These are phyloP conservation scores for Aplysina aerophoba DNA, from an alignment of 37 sponge, comb jelly and placozoan species.

Conservation along the genomic window DNA sequence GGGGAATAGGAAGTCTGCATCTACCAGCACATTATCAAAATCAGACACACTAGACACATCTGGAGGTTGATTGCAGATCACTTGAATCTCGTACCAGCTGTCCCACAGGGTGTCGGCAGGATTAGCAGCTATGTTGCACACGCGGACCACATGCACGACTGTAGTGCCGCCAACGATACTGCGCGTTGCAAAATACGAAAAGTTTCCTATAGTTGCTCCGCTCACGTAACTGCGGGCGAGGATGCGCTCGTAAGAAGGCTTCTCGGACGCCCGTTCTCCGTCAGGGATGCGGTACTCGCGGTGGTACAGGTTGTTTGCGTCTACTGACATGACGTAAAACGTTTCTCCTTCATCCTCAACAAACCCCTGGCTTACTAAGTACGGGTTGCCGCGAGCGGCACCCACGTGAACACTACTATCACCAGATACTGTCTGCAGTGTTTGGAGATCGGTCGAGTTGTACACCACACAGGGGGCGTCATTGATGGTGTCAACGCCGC, in stretches of 20 bases:
- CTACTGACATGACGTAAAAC: constrained; percentile 11
- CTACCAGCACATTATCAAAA: too few species aligned
- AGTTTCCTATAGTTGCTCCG: too few species aligned
- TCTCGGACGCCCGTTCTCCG: not conserved
- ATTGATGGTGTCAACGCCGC: too few species aligned
- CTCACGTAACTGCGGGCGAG: not conserved
- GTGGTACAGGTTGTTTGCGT: not conserved
- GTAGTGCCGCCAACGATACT: too few species aligned
- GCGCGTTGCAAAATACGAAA: too few species aligned
- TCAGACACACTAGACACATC: too few species aligned
- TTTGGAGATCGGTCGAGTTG: constrained; percentile 9
- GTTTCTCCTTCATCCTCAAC: constrained; percentile 17
- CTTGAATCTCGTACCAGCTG: constrained; percentile 21
- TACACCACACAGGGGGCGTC: constrained; percentile 9
- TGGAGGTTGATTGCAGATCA: not conserved
- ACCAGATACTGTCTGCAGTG: not conserved
- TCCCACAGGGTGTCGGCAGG: not conserved
- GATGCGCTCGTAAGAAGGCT: too few species aligned
- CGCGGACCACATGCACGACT: not conserved
- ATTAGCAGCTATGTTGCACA: not conserved
- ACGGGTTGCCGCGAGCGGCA: not conserved
- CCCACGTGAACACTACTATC: not conserved
- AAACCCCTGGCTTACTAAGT: constrained; percentile 12
- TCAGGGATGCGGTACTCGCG: constrained; percentile 10
- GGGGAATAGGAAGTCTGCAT: too few species aligned